Evolutionary conservation across 2,113 vertebrate genomes (phyloP), one percentile per base, ranked within the genome.

Genomic region (Archocentrus centrarchus): DNA sequence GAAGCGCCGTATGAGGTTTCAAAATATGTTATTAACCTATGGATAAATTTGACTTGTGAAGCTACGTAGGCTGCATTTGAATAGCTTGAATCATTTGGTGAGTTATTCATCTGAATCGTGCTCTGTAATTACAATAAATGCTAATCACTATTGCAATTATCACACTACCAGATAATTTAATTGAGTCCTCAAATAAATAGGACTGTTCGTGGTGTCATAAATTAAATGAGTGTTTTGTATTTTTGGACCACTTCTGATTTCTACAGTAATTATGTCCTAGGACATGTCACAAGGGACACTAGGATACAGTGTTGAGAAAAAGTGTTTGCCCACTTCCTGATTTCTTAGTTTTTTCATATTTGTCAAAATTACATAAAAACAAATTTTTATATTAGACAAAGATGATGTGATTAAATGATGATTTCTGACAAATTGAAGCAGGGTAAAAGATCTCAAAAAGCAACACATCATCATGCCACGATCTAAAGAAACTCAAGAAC

Each of bases 121-220:
- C 62, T 13, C 59, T 44, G 58, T 85, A 90, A 88, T 90, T 91
- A 82, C 79, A 63, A 59, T 76, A 75, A 80, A 66, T 1, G 3
- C 59, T 90, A 84, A 90, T 92, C 84, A 81, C 73, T 10, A 17
- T 30, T 59, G 59, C 68, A 82, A 39, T 89, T 77, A 86, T 93
- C 60, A 32, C 44, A 47, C 70, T 11, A 79, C 63, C 63, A 41
- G 24, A 73, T 87, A 2, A 86, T 84, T 81, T 61, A 84, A 88
- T 84, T 62, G 58, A 60, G 55, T 47, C 60, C 30, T 80, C 61
- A 77, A 47, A 82, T 87, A 77, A 86, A 86, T 82, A 62, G 60
- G 32, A 27, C 70, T 83, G 53, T 58, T 50, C 18, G 4, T 7
- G 4, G 30, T 63, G 50, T 55, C 50, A 59, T 59, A 32, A 83